phyloP scores from a whole-genome alignment of 2,888 invertebrate genomes.

The Eristalinus aeneus region DNA sequence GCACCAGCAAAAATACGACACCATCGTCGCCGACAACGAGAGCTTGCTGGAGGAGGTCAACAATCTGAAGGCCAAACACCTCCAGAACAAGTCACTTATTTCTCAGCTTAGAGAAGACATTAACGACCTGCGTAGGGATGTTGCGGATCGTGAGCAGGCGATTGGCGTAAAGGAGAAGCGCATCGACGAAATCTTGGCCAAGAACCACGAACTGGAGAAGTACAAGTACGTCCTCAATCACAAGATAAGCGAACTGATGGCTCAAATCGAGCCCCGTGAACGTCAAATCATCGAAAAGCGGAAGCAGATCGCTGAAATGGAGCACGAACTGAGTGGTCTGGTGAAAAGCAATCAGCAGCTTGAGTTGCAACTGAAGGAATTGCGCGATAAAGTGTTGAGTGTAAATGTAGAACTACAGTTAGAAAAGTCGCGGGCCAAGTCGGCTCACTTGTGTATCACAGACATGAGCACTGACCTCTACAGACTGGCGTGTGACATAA shows the following conservation, averaged over 20 bases:
- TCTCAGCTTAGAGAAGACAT: conserved; percentile 89
- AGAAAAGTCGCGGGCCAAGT: conserved; percentile 84
- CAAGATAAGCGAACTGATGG: conserved; percentile 93
- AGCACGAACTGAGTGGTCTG: conserved; percentile 89
- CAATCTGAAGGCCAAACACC: conserved; percentile 87
- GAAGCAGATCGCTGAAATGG: conserved; percentile 91
- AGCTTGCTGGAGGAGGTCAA: conserved; percentile 87
- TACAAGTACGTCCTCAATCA: conserved; percentile 94
- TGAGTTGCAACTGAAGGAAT: conserved; percentile 88
- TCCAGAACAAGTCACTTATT: conserved; percentile 84
- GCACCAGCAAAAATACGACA: conserved; percentile 86
- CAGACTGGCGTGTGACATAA: conserved; percentile 88
- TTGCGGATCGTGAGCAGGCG: conserved; percentile 90
- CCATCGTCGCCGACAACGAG: conserved; percentile 80
- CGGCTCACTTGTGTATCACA: conserved; percentile 85
- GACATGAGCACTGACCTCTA: conserved; percentile 91
- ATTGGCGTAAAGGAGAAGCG: conserved; percentile 93
- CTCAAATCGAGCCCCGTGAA: conserved; percentile 92
- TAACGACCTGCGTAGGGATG: conserved; percentile 91
- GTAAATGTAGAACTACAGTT: conserved; percentile 87
- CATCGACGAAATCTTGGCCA: conserved; percentile 90
- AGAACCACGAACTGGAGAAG: conserved; percentile 94
- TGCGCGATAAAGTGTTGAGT: conserved; percentile 89
- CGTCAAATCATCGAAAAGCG: conserved; percentile 91
- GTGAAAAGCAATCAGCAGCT: conserved; percentile 86